Evolutionary conservation across 2,113 vertebrate genomes (phyloP).

Genomic region (Austrofundulus limnaeus): DNA sequence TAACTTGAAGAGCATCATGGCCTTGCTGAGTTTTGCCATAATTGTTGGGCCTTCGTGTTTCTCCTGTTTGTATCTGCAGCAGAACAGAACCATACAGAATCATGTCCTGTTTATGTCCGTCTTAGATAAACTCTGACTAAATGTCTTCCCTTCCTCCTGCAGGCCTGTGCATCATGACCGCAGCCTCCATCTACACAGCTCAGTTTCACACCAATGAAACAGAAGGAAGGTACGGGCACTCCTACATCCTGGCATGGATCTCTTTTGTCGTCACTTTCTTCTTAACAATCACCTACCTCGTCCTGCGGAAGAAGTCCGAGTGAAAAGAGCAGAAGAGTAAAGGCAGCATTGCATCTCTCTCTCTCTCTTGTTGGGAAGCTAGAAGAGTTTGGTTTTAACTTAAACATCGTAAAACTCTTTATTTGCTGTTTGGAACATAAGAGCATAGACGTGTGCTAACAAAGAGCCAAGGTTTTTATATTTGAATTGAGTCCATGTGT

Average conservation of each 20-base stretch:
- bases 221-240: conserved; percentile 85
- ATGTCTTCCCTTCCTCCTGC: conserved; percentile 23
- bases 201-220: conserved; percentile 74
- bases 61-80: not conserved
- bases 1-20: too few species aligned
- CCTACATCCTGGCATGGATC: conserved; percentile 93
- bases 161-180: conserved; percentile 94
- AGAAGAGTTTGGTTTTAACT: not conserved
- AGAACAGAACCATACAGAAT: too few species aligned
- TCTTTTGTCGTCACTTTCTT: conserved; percentile 89
- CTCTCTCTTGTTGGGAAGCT: not conserved
- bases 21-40: too few species aligned
- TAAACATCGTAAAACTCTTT: not conserved
- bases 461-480: conserved; percentile 48
- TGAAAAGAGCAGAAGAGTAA: conserved; percentile 46
- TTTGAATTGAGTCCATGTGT: conserved; percentile 26
- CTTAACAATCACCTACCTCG: conserved; percentile 90
- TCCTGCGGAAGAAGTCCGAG: conserved; percentile 89
- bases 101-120: not conserved
- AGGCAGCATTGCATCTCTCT: conserved; percentile 14
- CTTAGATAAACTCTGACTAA: too few species aligned
- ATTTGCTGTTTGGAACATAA: conserved; percentile 20
- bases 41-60: not conserved
- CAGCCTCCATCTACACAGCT: conserved; percentile 89
- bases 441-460: conserved; percentile 23